These are phyloP conservation scores for Sebastes diploproa DNA, from an alignment of 2,797 vertebrate species.

Conservation along the genomic window DNA sequence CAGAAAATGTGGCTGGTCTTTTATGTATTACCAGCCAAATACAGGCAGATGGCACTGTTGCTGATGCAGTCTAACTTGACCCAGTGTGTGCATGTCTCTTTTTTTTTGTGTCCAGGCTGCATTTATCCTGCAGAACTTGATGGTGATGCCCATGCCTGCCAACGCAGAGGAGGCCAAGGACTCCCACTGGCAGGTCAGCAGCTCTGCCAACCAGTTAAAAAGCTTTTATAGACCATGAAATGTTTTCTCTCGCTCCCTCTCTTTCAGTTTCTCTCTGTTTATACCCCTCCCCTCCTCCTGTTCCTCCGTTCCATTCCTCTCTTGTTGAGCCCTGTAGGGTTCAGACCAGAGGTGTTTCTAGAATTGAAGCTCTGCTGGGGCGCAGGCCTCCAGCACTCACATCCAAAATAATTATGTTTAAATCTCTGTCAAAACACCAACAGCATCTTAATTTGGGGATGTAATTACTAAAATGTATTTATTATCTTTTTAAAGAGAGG, in stretches of 20 bases:
- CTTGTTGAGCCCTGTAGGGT: constrained; percentile 35
- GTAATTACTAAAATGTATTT: background rate
- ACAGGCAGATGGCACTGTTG: constrained; percentile 87
- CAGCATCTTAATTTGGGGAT: constrained; percentile 24
- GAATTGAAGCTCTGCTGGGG: constrained; percentile 1
- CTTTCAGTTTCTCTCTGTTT: constrained; percentile 22
- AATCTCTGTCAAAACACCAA: constrained; percentile 25
- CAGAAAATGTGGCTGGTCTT: constrained; percentile 20
- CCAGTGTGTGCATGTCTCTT: constrained; percentile 14
- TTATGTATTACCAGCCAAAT: constrained; percentile 67
- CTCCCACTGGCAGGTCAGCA: constrained; percentile 91
- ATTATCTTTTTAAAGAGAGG: background rate
- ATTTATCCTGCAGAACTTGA: constrained; percentile 96
- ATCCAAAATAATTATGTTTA: constrained; percentile 24
- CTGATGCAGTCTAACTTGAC: constrained; percentile 66
- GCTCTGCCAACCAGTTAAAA: constrained; percentile 68
- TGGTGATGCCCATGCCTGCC: constrained; percentile 92
- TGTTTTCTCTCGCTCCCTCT: constrained; percentile 21
- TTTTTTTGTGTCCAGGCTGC: constrained; percentile 85
- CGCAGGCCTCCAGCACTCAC: background rate
- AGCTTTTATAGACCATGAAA: constrained; percentile 65
- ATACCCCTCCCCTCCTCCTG: background rate
- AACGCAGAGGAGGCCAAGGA: constrained; percentile 86
- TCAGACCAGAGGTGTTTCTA: constrained; percentile 25
- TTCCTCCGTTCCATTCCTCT: constrained; percentile 13